A percentile compares a stretch with the other conserved stretches of the same genome.
Evolutionary conservation across 2,113 vertebrate genomes (phyloP).

Genomic region (Plecotus auritus): DNA sequence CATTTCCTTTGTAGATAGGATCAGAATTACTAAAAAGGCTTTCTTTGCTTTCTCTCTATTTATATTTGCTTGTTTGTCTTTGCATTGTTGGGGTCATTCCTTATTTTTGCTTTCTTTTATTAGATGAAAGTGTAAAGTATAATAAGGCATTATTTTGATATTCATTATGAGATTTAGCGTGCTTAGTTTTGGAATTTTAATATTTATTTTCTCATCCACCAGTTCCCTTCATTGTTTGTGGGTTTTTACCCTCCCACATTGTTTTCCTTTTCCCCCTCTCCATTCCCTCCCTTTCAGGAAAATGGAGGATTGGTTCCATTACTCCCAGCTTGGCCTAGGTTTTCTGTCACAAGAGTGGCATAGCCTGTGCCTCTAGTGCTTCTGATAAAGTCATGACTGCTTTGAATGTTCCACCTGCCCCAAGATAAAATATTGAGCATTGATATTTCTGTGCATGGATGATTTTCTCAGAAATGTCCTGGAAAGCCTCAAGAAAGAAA

Average conservation of each 20-base stretch:
- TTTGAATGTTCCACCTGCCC: constrained; percentile 52
- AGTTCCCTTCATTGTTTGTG: constrained; percentile 38
- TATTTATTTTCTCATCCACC: constrained; percentile 19
- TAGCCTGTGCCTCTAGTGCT: constrained; percentile 30
- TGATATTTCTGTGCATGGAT: constrained; percentile 57
- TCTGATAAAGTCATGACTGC: constrained; percentile 50
- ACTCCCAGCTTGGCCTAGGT: neutral
- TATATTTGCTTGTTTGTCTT: neutral
- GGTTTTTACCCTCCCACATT: constrained; percentile 35
- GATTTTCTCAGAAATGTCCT: constrained; percentile 47
- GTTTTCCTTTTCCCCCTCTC: constrained; percentile 47
- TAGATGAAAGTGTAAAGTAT: neutral
- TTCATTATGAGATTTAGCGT: constrained; percentile 37
- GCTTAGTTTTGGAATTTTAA: constrained; percentile 35
- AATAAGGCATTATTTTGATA: constrained; percentile 26
- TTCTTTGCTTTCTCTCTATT: neutral
- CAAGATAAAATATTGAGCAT: constrained; percentile 45
- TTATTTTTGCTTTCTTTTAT: constrained; percentile 47
- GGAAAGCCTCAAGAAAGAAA: constrained; percentile 64
- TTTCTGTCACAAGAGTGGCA: constrained; percentile 46
- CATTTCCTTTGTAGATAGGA: constrained; percentile 30
- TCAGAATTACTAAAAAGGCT: constrained; percentile 25
- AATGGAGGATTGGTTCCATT: constrained; percentile 54
- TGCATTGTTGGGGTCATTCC: constrained; percentile 18
- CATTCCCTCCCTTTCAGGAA: constrained; percentile 47